A percentile compares a stretch with the other conserved stretches of the same genome.
Conservation (phyloP, 2,797 vertebrate species). For the Galagoides demidoff region DNA sequence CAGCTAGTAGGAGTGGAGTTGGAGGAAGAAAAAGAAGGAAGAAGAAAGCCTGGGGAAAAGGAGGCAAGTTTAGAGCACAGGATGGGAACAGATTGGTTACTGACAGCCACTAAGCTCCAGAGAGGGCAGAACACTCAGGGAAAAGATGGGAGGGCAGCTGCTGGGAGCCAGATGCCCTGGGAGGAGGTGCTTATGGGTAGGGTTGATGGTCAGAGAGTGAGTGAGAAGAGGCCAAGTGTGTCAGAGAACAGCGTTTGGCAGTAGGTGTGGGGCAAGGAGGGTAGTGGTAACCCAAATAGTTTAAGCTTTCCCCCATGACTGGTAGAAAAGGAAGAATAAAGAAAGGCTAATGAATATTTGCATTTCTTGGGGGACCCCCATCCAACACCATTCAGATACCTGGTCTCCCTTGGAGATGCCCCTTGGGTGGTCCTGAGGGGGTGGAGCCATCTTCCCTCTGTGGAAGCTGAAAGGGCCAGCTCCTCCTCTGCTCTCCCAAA, state of each 20-base stretch:
- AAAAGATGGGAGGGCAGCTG: not conserved
- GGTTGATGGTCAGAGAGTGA: not conserved
- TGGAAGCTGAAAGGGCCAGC: not conserved
- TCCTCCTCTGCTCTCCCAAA: not conserved
- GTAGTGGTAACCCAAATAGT: not conserved
- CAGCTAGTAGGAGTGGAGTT: not conserved
- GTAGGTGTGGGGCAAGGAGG: not conserved
- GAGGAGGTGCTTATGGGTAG: not conserved
- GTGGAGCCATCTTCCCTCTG: not conserved
- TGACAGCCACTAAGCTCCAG: not conserved
- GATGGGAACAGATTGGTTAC: not conserved
- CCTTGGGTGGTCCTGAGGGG: not conserved
- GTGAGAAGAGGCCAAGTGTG: not conserved
- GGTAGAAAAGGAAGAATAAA: not conserved
- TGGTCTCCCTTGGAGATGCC: not conserved
- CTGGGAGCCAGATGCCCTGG: not conserved
- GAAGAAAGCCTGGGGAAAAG: not conserved
- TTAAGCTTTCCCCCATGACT: not conserved
- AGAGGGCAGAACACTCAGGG: not conserved
- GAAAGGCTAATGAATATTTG: not conserved
- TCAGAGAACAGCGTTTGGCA: not conserved
- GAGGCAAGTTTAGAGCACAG: not conserved
- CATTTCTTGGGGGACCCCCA: not conserved
- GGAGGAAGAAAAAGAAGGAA: not conserved
- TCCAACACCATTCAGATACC: not conserved